Evolutionary conservation across 2,797 vertebrate genomes (phyloP), one percentile per base, ranked within the genome.

Genomic region (Tenualosa ilisha): DNA sequence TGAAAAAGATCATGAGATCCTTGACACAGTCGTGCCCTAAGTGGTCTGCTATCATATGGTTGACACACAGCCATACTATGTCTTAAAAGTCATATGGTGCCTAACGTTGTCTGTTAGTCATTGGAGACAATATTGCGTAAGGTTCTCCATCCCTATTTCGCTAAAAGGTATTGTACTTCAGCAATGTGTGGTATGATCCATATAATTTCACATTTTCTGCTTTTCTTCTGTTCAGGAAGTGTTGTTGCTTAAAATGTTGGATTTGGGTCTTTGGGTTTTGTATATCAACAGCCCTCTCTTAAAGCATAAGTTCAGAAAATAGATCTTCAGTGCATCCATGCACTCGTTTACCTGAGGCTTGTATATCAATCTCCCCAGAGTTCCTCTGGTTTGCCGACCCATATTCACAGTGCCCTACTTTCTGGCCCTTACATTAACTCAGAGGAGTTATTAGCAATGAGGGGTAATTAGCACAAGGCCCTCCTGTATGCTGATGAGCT

Each of bases 401-500:
- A 75, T 75, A 75, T 75, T 75, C 68, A 40, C 68, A 6, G 31
- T 43, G 68, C 68, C 68, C 68, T 31, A 75, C 68, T 75, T 75
- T 75, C 68, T 40, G 68, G 31, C 68, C 68, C 68, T 7, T 15
- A 7, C 17, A 37, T 40, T 40, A 31, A 75, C 68, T 40, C 31
- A 43, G 31, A 75, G 17, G 3, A 40, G 31, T 75, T 40, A 75
- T 75, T 75, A 75, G 68, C 37, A 37, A 43, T 75, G 68, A 40
- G 31, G 68, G 15, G 31, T 92, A 91, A 92, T 94, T 94, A 95
- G 94, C 92, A 92, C 84, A 86, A 82, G 83, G 56, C 84, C 88
- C 84, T 89, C 86, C 94, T 95, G 92, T 95, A 96, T 96, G 95
- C 94, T 95, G 95, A 96, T 95, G 92, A 91, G 89, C 89, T 91